Evolutionary conservation across 2,797 vertebrate species (phyloP), one percentile per base, ranked within the genome.

Genomic region (Alcedo atthis): DNA sequence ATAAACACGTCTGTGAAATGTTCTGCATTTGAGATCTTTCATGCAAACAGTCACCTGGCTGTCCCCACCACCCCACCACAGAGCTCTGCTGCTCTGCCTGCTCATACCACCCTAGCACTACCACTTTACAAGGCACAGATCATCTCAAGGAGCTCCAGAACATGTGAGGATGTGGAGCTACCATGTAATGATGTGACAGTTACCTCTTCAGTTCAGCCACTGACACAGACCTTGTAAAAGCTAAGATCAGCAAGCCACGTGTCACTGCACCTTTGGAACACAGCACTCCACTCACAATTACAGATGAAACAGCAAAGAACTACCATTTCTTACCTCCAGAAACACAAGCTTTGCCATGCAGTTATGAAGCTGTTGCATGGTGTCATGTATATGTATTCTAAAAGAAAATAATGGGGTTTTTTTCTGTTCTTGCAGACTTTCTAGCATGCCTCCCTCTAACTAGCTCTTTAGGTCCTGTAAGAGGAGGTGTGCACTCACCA

Each of bases 111-210:
- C 76, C 64, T 24, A 81, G 42, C 51, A 42, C 42, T 86, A 63
- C 46, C 33, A 71, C 71, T 88, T 91, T 75, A 92, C 90, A 91
- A 96, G 91, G 93, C 87, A 94, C 75, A 88, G 48, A 80, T 51
- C 33, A 91, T 85, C 57, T 90, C 22, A 40, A 68, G 85, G 53
- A 87, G 82, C 57, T 78, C 71, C 40, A 55, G 53, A 94, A 75
- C 15, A 26, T 42, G 15, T 19, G 67, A 37, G 28, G 51, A 59
- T 58, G 58, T 19, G 43, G 61, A 71, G 57, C 30, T 66, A 76
- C 73, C 67, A 57, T 32, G 42, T 48, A 91, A 90, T 46, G 81
- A 77, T 17, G 21, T 3, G 54, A 73, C 71, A 92, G 61, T 86
- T 81, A 77, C 14, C 49, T 84, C 59, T 75, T 74, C 62, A 59